These are phyloP conservation scores for Margarornis squamiger DNA, from an alignment of 2,797 vertebrate species.

Conservation along the genomic window DNA sequence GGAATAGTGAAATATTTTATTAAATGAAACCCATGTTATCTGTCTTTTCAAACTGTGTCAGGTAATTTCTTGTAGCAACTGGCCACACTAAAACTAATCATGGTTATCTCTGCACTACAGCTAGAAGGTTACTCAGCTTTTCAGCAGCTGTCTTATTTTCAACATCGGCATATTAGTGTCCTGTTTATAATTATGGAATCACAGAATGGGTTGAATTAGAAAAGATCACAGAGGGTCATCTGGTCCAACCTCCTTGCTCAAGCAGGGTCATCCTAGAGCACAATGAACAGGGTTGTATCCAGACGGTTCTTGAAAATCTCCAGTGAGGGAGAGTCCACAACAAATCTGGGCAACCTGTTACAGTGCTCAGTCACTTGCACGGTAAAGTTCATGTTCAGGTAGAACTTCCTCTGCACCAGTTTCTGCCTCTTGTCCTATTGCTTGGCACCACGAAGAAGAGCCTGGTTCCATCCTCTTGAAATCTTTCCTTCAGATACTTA, in stretches of 20 bases:
- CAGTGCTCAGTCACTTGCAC: not conserved
- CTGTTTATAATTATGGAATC: not conserved
- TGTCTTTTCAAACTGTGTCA: not conserved
- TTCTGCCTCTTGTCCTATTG: not conserved
- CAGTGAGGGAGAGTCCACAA: accelerated
- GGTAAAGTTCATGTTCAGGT: not conserved
- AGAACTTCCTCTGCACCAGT: not conserved
- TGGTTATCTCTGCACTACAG: not conserved
- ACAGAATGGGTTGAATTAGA: no score
- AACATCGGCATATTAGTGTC: not conserved
- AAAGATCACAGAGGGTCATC: not conserved
- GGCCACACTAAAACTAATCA: not conserved
- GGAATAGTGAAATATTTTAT: not conserved
- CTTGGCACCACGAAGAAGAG: not conserved
- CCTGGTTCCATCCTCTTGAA: not conserved
- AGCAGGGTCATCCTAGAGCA: not conserved
- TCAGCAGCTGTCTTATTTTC: not conserved
- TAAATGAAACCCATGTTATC: not conserved
- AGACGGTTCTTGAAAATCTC: not conserved
- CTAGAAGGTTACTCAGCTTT: not conserved
- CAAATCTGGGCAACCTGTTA: not conserved
- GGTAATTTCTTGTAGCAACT: not conserved
- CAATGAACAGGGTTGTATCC: no score
- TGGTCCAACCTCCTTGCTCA: not conserved
- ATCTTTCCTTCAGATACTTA: not conserved